Conservation (phyloP, 2,888 invertebrate genomes). For the Caenorhabditis sulstoni region DNA sequence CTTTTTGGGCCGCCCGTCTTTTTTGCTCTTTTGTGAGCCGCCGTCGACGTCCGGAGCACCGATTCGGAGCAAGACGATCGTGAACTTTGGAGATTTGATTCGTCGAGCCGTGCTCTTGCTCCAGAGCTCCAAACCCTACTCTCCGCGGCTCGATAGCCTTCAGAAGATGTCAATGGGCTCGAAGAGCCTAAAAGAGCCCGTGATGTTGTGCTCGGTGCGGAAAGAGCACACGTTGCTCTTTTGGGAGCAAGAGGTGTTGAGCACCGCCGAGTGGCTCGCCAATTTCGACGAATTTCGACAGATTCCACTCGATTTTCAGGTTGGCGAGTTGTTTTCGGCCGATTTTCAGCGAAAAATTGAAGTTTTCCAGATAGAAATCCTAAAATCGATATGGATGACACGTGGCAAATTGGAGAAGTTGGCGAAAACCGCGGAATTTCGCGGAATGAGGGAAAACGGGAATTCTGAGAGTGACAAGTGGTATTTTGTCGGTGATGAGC, state of each 20-base stretch:
- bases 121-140: slow-evolving; percentile 26
- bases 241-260: slow-evolving; percentile 42
- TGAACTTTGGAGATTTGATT: slow-evolving; percentile 8
- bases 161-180: too few relatives aligned
- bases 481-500: slow-evolving; percentile 26
- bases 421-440: slow-evolving; percentile 29
- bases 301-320: too few relatives aligned
- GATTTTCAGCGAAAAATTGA: too few relatives aligned
- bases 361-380: slow-evolving; percentile 17
- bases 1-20: slow-evolving; percentile 23
- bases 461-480: slow-evolving; percentile 8
- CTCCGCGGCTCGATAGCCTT: too few relatives aligned
- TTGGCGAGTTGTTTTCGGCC: too few relatives aligned
- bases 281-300: slow-evolving; percentile 26
- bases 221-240: slow-evolving; percentile 18
- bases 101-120: slow-evolving; percentile 2
- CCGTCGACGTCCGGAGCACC: too few relatives aligned
- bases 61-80: neutral
- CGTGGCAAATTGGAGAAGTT: slow-evolving; percentile 27
- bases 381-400: slow-evolving; percentile 15
- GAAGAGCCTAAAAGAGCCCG: slow-evolving; percentile 12
- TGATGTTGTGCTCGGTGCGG: slow-evolving; percentile 15
- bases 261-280: slow-evolving; percentile 33
- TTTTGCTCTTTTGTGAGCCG: slow-evolving; percentile 28
- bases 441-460: slow-evolving; percentile 9